Evolutionary conservation across 2,888 invertebrate species (phyloP).

Genomic region (Vanessa cardui): DNA sequence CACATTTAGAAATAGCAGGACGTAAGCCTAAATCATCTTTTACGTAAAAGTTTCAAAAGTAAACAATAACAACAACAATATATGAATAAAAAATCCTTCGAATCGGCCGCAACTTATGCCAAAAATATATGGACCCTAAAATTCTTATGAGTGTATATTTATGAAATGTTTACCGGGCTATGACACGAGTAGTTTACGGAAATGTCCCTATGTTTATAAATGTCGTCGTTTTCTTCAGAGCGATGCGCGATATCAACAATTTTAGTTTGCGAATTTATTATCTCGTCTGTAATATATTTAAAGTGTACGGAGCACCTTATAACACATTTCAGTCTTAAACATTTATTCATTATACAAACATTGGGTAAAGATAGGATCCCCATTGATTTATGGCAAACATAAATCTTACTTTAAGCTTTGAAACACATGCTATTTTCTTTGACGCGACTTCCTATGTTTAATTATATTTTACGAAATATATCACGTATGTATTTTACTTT

Average conservation of each 20-base stretch:
- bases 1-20: too few species aligned
- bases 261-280: neutral
- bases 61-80: too few species aligned
- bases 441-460: neutral
- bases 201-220: too few species aligned
- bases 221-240: constrained; percentile 1
- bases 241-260: neutral
- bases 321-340: neutral
- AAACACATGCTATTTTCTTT: constrained; percentile 12
- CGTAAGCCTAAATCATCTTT: too few species aligned
- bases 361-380: neutral
- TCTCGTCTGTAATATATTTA: too few species aligned
- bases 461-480: neutral
- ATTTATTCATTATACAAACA: constrained; percentile 9
- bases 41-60: too few species aligned
- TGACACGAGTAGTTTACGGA: neutral
- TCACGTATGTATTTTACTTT: neutral
- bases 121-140: constrained; percentile 21
- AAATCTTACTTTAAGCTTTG: constrained; percentile 20
- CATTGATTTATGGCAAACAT: constrained; percentile 19
- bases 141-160: constrained; percentile 22
- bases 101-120: neutral
- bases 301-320: too few species aligned
- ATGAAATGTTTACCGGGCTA: constrained; percentile 21
- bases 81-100: neutral